Conservation (phyloP, 2,888 invertebrate species). For the Apamea epomidion region DNA sequence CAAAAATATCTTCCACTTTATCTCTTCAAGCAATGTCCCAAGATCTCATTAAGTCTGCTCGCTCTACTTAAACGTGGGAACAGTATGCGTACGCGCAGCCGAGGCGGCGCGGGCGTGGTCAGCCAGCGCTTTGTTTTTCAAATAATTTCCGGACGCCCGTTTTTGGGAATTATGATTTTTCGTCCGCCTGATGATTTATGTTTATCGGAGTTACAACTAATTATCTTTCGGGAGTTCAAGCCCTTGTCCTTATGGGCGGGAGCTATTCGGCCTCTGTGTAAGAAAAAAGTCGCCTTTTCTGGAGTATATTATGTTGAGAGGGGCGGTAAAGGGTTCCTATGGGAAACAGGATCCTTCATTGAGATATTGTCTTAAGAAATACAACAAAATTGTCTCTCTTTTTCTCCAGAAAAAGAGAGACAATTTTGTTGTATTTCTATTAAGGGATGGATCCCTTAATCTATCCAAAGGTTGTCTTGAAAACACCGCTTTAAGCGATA, state of each 20-base stretch:
- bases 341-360: background rate
- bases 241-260: constrained; percentile 34
- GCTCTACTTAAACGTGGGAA: constrained; percentile 84
- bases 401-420: too few species aligned
- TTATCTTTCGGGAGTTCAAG: constrained; percentile 44
- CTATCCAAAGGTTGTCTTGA: background rate
- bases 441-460: too few species aligned
- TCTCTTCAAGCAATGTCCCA: constrained; percentile 28
- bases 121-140: constrained; percentile 86
- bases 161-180: constrained; percentile 80
- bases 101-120: constrained; percentile 81
- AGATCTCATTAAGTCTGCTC: constrained; percentile 62
- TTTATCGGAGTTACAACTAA: constrained; percentile 54
- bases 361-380: background rate
- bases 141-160: constrained; percentile 86
- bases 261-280: constrained; percentile 7
- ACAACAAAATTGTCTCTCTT: background rate
- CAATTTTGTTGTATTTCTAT: too few species aligned
- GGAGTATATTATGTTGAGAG: background rate
- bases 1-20: background rate
- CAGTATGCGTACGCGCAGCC: constrained; percentile 80
- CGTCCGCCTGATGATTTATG: constrained; percentile 67
- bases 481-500: too few species aligned
- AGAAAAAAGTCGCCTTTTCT: constrained; percentile 9
- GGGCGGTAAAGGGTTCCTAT: background rate